Base-by-base conservation (phyloP, 2,888 invertebrate species). In the Scrobipalpa costella region DNA sequence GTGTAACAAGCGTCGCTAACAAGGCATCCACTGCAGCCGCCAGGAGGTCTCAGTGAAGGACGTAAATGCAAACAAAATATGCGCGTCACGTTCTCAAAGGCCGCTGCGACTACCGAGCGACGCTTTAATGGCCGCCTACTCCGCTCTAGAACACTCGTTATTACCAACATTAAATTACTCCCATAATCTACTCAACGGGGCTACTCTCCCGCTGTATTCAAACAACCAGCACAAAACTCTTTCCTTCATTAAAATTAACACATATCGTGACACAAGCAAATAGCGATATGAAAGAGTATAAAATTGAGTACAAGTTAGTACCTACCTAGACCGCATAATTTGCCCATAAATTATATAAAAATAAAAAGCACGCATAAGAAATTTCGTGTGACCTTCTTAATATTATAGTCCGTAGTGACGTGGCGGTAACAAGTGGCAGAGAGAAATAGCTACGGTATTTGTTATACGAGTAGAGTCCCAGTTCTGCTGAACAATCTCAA, bases 51-150 rank as follows among this genome's bases (percentile, higher is more conserved):
- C 9, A 8, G 17, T 7, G 15, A 5, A 49, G 1, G 49, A 17
- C 40, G 13, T 7, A 68, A 68, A 68, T 66, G 63, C 62, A 64
- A 66, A 63, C 40, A 40, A 40, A n/a, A 64, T 55, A 85, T 82
- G 77, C 80, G 44, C 63, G 75, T 80, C 85, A 86, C 85, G 86
- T 82, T 65, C 49, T 49, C 2, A 19, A 64, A 61, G 64, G 67
- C 63, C 65, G 69, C 73, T 75, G 73, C 73, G 71, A 67, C 40
- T 40, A n/a, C 38, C 67, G 69, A 71, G 74, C 68, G 73, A 70
- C 76, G 71, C 76, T 78, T 74, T 73, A 74, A 73, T 71, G 73
- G 77, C 69, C 69, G 70, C n/a, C 69, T 49, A n/a, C 49, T 49
- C 49, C 7, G n/a, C 19, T 40, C 49, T 49, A 49, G 49, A 49